Evolutionary conservation across 2,888 invertebrate species (phyloP), one percentile per base, ranked within the genome.

Genomic region (Cosmopolites sordidus): DNA sequence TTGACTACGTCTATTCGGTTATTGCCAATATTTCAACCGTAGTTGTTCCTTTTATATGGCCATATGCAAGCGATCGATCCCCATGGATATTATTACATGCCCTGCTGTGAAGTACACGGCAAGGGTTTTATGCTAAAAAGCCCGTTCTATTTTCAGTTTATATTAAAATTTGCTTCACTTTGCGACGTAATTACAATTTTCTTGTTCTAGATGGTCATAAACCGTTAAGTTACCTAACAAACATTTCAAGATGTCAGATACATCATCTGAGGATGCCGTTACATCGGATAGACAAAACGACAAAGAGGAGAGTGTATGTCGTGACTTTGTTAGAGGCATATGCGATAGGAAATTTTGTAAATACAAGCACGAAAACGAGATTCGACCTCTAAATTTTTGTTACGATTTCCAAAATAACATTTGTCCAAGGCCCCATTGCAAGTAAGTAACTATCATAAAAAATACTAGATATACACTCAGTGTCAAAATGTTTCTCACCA

Each of bases 401-500:
- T 83, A 83, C 64, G 83, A 83, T 67, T 83, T 77, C 67, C 89
- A 89, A 73, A 90, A 90, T 69, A 82, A 81, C 39, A 79, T 83
- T 56, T 90, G 89, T 67, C 78, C 80, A n/a, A 79, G 90, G 63
- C 78, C 80, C 2, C 83, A 83, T 53, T 89, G 89, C 72, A 76
- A 75, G 75, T 76, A 64, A 69, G 71, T 68, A 33, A 12, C n/a
- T n/a, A n/a, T n/a, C n/a, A n/a, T n/a, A n/a, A n/a, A n/a, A n/a
- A n/a, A n/a, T n/a, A n/a, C n/a, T n/a, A n/a, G n/a, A n/a, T n/a
- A n/a, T n/a, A n/a, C n/a, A n/a, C n/a, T n/a, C n/a, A n/a, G n/a
- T n/a, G n/a, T n/a, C n/a, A n/a, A n/a, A n/a, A n/a, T n/a, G n/a
- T n/a, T n/a, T n/a, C n/a, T n/a, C n/a, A n/a, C n/a, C n/a, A n/a